A percentile compares a stretch with the other conserved stretches of the same genome.
Evolutionary conservation across 1,140 invertebrate genomes (phyloP).

Genomic region (Ditylenchus dipsaci): DNA sequence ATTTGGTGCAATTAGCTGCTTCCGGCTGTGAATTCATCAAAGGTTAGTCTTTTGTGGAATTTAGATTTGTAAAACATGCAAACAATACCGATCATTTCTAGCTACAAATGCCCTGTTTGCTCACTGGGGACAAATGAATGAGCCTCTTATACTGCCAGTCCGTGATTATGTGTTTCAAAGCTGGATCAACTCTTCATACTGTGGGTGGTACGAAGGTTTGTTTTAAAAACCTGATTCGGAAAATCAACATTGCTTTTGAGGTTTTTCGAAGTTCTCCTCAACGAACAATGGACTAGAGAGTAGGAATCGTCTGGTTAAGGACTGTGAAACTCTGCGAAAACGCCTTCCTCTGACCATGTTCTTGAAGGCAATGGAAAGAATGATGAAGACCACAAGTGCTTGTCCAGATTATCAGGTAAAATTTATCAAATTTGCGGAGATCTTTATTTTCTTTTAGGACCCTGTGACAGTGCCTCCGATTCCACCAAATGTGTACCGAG

Average conservation of each 20-base stretch:
- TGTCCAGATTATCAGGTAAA: neutral
- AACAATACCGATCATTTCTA: neutral
- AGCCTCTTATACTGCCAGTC: neutral
- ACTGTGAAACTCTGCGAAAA: neutral
- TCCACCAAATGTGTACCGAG: neutral
- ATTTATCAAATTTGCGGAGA: neutral
- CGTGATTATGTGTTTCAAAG: neutral
- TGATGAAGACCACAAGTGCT: neutral
- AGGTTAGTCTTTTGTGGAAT: neutral
- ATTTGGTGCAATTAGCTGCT: neutral
- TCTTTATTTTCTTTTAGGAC: neutral
- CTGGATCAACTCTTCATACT: neutral
- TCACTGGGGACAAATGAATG: neutral
- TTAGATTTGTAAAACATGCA: neutral
- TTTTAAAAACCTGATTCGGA: no score
- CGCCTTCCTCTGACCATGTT: neutral
- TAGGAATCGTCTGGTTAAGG: neutral
- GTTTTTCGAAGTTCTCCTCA: neutral
- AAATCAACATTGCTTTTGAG: no score
- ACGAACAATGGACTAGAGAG: neutral
- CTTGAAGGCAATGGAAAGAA: neutral
- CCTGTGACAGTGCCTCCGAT: neutral
- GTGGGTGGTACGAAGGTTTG: neutral
- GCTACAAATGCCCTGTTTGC: neutral
- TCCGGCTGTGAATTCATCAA: neutral